phyloP scores from a whole-genome alignment of 2,113 vertebrate genomes.

The Rousettus leschenaultii region DNA sequence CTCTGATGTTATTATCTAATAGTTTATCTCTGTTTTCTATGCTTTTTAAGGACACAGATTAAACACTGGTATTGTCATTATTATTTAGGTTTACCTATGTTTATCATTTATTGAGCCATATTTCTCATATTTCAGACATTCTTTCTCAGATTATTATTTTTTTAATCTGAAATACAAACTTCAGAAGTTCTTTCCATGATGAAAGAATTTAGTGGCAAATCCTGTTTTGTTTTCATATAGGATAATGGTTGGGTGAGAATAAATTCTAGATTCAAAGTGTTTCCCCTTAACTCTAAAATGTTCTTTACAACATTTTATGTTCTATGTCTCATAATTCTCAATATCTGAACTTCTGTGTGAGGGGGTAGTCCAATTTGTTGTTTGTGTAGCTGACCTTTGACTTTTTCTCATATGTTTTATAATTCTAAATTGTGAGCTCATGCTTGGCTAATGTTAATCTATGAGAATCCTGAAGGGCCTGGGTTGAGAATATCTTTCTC shows the following conservation, averaged over 20 bases:
- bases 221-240: neutral
- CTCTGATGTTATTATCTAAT: neutral
- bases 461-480: neutral
- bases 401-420: neutral
- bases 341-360: neutral
- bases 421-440: neutral
- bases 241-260: neutral
- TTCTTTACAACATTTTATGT: neutral
- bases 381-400: neutral
- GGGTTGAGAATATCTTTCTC: neutral
- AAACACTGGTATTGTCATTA: neutral
- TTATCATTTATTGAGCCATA: neutral
- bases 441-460: neutral
- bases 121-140: neutral
- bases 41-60: neutral
- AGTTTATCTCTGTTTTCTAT: neutral
- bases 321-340: neutral
- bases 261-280: neutral
- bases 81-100: neutral
- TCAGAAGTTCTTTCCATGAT: neutral
- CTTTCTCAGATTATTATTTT: neutral
- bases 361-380: neutral
- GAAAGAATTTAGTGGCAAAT: neutral
- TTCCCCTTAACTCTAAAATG: neutral
- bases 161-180: conserved; percentile 5